A percentile compares a stretch with the other conserved stretches of the same genome.
phyloP scores from a whole-genome alignment of 1,140 invertebrate species.

The Eumeta japonica region DNA sequence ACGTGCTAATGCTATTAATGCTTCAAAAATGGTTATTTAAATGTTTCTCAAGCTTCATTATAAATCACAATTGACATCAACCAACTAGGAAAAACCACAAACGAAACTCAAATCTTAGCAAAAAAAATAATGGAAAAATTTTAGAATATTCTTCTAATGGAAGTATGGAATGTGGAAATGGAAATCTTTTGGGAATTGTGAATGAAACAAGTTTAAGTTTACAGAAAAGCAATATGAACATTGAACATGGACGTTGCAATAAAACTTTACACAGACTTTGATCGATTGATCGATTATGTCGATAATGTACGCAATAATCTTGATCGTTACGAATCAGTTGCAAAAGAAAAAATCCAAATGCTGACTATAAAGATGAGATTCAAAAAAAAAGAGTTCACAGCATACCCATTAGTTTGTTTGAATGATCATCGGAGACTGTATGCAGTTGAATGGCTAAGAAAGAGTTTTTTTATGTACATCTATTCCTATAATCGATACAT shows the following conservation, averaged over 20 bases:
- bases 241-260: conserved; percentile 66
- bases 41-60: too few species aligned
- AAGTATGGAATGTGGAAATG: conserved; percentile 45
- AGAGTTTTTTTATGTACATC: conserved; percentile 15
- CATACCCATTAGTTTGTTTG: conserved; percentile 6
- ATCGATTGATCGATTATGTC: too few species aligned
- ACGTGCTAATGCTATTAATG: too few species aligned
- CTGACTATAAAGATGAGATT: background rate
- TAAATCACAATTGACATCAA: too few species aligned
- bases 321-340: background rate
- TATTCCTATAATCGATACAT: conserved; percentile 14
- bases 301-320: too few species aligned
- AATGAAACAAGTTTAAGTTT: conserved; percentile 1
- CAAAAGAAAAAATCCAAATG: background rate
- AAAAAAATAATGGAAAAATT: conserved; percentile 7
- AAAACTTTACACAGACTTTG: background rate
- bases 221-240: too few species aligned
- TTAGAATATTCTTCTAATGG: conserved; percentile 3
- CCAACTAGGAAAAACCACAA: conserved; percentile 4
- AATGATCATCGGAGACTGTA: conserved; percentile 9
- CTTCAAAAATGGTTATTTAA: too few species aligned
- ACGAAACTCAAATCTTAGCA: conserved; percentile 5
- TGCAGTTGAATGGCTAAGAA: conserved; percentile 16
- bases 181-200: conserved; percentile 57
- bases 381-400: too few species aligned